phyloP scores from a whole-genome alignment of 1,140 invertebrate genomes.

The Lordiphosa collinella region DNA sequence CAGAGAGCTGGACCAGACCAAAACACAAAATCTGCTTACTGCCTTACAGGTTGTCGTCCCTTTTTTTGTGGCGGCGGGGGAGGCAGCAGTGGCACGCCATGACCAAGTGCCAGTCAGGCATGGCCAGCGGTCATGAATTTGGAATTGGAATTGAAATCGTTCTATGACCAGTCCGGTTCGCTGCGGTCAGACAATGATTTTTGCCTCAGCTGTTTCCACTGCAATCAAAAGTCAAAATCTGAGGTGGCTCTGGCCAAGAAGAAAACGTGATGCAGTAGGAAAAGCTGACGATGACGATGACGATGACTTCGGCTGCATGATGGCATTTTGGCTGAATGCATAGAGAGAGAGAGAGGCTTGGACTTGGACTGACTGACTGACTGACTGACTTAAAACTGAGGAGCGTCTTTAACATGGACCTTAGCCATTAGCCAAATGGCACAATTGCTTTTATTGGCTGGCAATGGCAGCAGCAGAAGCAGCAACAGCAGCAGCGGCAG shows the following conservation, averaged over 20 bases:
- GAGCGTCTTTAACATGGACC: constrained; percentile 70
- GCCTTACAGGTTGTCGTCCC: constrained; percentile 62
- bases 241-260: constrained; percentile 43
- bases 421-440: constrained; percentile 69
- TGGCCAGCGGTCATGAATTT: constrained; percentile 49
- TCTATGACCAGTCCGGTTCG: constrained; percentile 35
- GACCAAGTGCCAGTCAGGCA: constrained; percentile 32
- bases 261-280: constrained; percentile 75
- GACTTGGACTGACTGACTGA: constrained; percentile 13
- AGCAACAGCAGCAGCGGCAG: constrained; percentile 26
- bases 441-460: constrained; percentile 75
- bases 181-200: constrained; percentile 41
- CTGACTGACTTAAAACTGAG: constrained; percentile 26
- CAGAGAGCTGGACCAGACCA: constrained; percentile 22
- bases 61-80: constrained; percentile 8
- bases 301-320: constrained; percentile 49
- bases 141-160: constrained; percentile 52
- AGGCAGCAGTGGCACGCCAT: background rate
- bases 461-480: constrained; percentile 18
- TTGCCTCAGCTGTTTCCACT: constrained; percentile 16
- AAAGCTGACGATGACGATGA: constrained; percentile 67
- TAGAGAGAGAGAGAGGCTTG: constrained; percentile 39
- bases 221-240: constrained; percentile 76
- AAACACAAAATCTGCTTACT: constrained; percentile 23
- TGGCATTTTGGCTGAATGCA: constrained; percentile 43